Evolutionary conservation across 1,140 invertebrate species (phyloP).

Genomic region (Hyles euphorbiae): DNA sequence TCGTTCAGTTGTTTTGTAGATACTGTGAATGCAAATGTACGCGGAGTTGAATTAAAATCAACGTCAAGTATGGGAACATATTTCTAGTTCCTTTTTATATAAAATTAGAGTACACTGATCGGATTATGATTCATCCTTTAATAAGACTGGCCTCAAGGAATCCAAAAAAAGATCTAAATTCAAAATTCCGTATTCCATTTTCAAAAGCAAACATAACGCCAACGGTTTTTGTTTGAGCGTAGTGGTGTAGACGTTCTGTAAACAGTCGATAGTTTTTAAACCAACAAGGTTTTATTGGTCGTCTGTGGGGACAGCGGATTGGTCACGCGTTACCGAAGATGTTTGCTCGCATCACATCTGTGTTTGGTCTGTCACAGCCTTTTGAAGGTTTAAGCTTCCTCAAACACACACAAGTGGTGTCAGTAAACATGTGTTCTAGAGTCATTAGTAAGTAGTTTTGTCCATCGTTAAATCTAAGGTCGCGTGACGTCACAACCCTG

Average conservation of each 20-base stretch:
- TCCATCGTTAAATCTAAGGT: too few species aligned
- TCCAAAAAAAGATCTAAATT: not conserved
- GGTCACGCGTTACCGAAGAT: slow-evolving; percentile 39
- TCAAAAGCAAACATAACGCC: slow-evolving; percentile 4
- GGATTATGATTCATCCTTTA: not conserved
- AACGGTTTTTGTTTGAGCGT: slow-evolving; percentile 15
- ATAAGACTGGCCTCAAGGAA: not conserved
- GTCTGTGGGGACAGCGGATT: slow-evolving; percentile 31
- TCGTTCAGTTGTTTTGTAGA: too few species aligned
- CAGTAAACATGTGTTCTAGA: slow-evolving; percentile 32
- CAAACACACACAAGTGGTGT: slow-evolving; percentile 42
- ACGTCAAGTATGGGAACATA: too few species aligned
- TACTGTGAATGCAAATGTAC: too few species aligned
- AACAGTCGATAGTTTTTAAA: slow-evolving; percentile 29
- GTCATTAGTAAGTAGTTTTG: slow-evolving; percentile 31
- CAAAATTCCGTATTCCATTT: slow-evolving; percentile 10
- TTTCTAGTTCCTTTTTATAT: too few species aligned
- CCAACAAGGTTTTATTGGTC: slow-evolving; percentile 29
- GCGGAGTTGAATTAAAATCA: too few species aligned
- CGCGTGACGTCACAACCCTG: too few species aligned
- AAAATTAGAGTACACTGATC: too few species aligned
- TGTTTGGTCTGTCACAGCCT: slow-evolving; percentile 56
- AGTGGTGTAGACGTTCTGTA: slow-evolving; percentile 19
- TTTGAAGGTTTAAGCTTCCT: slow-evolving; percentile 52
- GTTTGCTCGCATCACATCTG: slow-evolving; percentile 61